These are phyloP conservation scores for Schizotus pectinicornis DNA, from an alignment of 2,888 invertebrate genomes.

Conservation along the genomic window DNA sequence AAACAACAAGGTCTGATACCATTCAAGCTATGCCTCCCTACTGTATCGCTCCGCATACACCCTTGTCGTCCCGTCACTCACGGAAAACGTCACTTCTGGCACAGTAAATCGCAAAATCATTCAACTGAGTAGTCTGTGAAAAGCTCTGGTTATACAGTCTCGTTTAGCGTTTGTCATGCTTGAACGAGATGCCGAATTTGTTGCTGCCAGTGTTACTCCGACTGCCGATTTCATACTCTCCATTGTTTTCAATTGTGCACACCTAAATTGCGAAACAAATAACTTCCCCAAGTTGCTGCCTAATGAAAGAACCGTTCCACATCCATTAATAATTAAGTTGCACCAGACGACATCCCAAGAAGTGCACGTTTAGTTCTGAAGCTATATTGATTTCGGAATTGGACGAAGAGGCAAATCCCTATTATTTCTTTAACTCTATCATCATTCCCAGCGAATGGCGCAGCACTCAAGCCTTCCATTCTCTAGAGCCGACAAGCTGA, in stretches of 20 bases:
- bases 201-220: conserved; percentile 31
- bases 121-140: conserved; percentile 53
- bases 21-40: conserved; percentile 45
- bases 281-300: conserved; percentile 22
- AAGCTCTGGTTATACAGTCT: conserved; percentile 51
- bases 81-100: conserved; percentile 50
- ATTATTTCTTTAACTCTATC: conserved; percentile 59
- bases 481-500: conserved; percentile 58
- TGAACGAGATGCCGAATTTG: conserved; percentile 43
- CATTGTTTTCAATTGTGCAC: conserved; percentile 32
- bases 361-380: conserved; percentile 50
- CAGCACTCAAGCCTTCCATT: conserved; percentile 57
- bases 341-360: conserved; percentile 30
- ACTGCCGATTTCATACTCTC: conserved; percentile 29
- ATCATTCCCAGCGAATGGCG: conserved; percentile 56
- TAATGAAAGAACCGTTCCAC: conserved; percentile 15
- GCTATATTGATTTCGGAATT: conserved; percentile 56
- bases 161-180: conserved; percentile 46
- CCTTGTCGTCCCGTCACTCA: conserved; percentile 50
- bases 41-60: conserved; percentile 43
- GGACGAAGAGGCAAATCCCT: conserved; percentile 55
- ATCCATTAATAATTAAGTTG: conserved; percentile 20
- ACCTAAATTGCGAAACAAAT: conserved; percentile 29
- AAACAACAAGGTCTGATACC: conserved; percentile 52
- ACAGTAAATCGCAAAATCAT: conserved; percentile 45